Base-by-base conservation (phyloP, 2,113 vertebrate species). In the Leptosomus discolor region DNA sequence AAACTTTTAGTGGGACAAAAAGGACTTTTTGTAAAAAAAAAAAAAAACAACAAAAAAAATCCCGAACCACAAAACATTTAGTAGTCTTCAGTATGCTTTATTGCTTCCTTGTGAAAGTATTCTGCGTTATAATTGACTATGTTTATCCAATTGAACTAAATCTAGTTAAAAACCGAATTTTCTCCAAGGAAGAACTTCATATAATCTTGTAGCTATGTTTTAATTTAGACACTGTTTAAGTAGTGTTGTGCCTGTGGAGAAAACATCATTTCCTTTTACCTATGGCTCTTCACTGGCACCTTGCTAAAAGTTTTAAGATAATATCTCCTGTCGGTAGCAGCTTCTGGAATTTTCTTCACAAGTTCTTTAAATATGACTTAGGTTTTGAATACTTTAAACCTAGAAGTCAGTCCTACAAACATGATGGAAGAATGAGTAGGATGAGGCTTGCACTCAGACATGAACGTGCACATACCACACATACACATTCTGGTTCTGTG, bases 31-130 rank as follows among this genome's bases (percentile, higher is more conserved):
- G 3, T 20, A 32, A 63, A 85, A 80, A 68, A 7, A 58, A 39
- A 36, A 14, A 9, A 19, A 15, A 4, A 10, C 2, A 8, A 1
- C 4, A 58, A 48, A 77, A 60, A 5, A 1, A 50, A 82, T n/a
- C n/a, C n/a, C n/a, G n/a, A 68, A 7, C 22, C 8, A 43, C 39
- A 53, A 24, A 65, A 17, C 0, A 46, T 48, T 73, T 46, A 36
- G n/a, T 41, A 53, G 15, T n/a, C n/a, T 80, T 83, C 39, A 37
- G 4, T 26, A 30, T n/a, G 13, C 1, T 77, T 85, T 92, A 23
- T 27, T 71, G 8, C 1, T 14, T 80, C 16, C 9, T 82, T 61
- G 14, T 45, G 16, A 69, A 61, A 85, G 7, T 36, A n/a, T 69
- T 80, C 7, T 73, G 11, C 39, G 20, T 63, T 71, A 70, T 50